phyloP scores from a whole-genome alignment of 2,113 vertebrate species.

The Brienomyrus brachyistius region DNA sequence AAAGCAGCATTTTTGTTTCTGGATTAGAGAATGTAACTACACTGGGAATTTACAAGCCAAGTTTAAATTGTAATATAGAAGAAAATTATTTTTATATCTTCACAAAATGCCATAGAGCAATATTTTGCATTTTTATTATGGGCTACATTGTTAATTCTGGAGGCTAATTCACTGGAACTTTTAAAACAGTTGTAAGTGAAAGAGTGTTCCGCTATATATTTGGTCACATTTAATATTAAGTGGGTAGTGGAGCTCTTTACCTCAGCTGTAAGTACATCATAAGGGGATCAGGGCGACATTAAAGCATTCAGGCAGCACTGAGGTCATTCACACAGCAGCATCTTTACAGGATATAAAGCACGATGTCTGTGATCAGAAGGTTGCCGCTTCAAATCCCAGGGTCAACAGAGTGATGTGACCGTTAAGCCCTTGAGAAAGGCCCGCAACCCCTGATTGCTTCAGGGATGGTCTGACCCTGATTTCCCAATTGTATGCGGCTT shows the following conservation, averaged over 20 bases:
- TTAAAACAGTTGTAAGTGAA: constrained; percentile 19
- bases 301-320: background rate
- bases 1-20: constrained; percentile 64
- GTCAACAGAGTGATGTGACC: background rate
- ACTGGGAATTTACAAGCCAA: constrained; percentile 68
- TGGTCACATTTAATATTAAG: constrained; percentile 9
- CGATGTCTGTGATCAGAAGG: background rate
- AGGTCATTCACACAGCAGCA: background rate
- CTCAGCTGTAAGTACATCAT: background rate
- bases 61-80: constrained; percentile 69
- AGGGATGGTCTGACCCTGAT: background rate
- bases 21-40: constrained; percentile 52
- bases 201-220: background rate
- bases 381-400: background rate
- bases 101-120: constrained; percentile 64
- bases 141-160: constrained; percentile 56
- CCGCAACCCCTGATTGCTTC: background rate
- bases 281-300: background rate
- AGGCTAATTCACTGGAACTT: constrained; percentile 32
- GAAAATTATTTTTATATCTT: constrained; percentile 73
- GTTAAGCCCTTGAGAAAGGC: background rate
- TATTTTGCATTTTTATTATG: constrained; percentile 64
- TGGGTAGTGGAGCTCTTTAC: background rate
- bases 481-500: background rate
- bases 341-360: background rate